phyloP scores from a whole-genome alignment of 2,797 vertebrate species.

The Thamnophis elegans region DNA sequence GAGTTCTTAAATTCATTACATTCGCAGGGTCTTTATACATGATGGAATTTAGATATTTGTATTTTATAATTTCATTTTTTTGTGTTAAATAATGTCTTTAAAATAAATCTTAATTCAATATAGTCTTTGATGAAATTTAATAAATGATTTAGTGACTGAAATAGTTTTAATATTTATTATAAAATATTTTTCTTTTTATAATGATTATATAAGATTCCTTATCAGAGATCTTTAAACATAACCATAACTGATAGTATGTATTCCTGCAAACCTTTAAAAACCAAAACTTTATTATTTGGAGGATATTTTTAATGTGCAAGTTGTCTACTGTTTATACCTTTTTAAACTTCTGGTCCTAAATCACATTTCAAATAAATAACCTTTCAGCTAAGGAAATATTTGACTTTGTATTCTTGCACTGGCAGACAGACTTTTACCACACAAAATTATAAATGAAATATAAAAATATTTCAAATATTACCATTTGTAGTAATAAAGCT shows the following conservation, averaged over 20 bases:
- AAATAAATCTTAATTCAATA: neutral
- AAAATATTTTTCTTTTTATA: neutral
- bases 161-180: neutral
- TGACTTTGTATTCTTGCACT: neutral
- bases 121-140: neutral
- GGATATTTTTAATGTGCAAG: conserved; percentile 2
- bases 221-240: neutral
- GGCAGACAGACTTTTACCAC: neutral
- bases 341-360: conserved; percentile 19
- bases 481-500: neutral
- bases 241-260: neutral
- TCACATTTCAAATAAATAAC: neutral
- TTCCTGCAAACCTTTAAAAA: conserved; percentile 8
- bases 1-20: conserved; percentile 29
- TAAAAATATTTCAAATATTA: neutral
- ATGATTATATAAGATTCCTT: neutral
- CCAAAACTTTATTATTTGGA: conserved; percentile 18
- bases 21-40: neutral
- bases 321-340: conserved; percentile 15
- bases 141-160: neutral
- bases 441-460: neutral
- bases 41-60: neutral
- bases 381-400: neutral
- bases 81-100: neutral
- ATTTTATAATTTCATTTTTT: neutral